Base-by-base conservation (phyloP, 2,888 invertebrate species). In the Deilephila porcellus region DNA sequence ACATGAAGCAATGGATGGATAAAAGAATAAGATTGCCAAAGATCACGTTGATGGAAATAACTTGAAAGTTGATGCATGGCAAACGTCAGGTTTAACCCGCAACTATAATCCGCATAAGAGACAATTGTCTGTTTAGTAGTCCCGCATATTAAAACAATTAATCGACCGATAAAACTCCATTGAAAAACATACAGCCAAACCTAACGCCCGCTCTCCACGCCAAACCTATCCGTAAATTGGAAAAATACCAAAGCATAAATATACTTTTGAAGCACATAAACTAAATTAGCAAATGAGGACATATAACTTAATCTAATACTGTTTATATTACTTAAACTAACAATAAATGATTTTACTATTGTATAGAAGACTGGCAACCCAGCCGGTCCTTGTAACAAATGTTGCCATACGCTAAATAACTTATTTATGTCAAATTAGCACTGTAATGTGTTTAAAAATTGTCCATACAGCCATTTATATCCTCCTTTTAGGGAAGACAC, bases 261-360 rank as follows among this genome's bases (percentile, higher is more conserved):
- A 67, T 67, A 67, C 67, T 67, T 67, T 67, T 25, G 25, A 67
- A 67, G 67, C 67, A 67, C 45, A 52, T 67, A 67, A 67, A 64
- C 45, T 45, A 64, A 63, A 34, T 3, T 64, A 37, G 64, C 37
- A 64, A 64, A 37, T 63, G 7, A 63, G 29, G 56, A 25, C 52
- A 25, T 17, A 25, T 45, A 67, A 67, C 67, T 67, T 67, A 67
- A 52, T 67, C 67, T 67, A 67, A 67, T 67, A 67, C 67, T 67
- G 67, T 67, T 67, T 25, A 52, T 52, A 64, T 56, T 56, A 56
- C 25, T 67, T 67, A 67, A 45, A 67, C 52, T 67, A 67, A 67
- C 64, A 20, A 20, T 67, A 67, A 67, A 67, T 67, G 64, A 45
- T 64, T 52, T 67, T 14, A 67, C 67, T 67, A 25, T 52, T 45